Evolutionary conservation across 2,113 vertebrate species (phyloP).

Genomic region (Lichenostomus cassidix): DNA sequence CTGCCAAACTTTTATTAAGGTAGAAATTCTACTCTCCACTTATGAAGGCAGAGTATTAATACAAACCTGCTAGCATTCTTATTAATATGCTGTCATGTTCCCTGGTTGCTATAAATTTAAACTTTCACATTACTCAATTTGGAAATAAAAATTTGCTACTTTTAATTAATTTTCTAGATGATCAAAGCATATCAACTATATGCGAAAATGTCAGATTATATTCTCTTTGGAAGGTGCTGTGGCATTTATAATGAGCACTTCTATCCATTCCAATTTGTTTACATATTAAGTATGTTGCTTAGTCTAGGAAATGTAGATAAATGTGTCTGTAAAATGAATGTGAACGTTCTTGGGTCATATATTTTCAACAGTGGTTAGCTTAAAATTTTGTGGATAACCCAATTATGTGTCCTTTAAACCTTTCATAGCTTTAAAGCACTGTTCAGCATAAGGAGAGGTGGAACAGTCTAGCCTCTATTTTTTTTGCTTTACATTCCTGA

Average conservation of each 20-base stretch:
- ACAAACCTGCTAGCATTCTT: neutral
- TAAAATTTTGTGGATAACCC: neutral
- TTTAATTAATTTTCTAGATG: neutral
- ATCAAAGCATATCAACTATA: neutral
- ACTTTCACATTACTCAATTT: neutral
- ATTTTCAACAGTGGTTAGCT: neutral
- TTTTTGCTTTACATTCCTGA: neutral
- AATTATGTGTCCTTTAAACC: neutral
- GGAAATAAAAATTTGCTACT: neutral
- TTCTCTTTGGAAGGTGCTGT: neutral
- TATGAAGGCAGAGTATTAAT: neutral
- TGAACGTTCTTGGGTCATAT: neutral
- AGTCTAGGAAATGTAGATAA: neutral
- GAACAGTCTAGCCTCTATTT: neutral
- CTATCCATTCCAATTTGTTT: neutral
- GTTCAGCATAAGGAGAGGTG: neutral
- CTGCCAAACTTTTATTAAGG: neutral
- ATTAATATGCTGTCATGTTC: neutral
- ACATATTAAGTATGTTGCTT: neutral
- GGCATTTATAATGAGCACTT: neutral
- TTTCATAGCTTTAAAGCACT: neutral
- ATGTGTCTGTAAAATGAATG: neutral
- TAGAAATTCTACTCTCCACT: neutral
- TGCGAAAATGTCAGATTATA: neutral
- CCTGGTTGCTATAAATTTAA: neutral